Percentiles rank a stretch among this genome's conserved stretches.
Evolutionary conservation across 2,797 vertebrate genomes (phyloP).

Genomic region (Megaceryle alcyon): DNA sequence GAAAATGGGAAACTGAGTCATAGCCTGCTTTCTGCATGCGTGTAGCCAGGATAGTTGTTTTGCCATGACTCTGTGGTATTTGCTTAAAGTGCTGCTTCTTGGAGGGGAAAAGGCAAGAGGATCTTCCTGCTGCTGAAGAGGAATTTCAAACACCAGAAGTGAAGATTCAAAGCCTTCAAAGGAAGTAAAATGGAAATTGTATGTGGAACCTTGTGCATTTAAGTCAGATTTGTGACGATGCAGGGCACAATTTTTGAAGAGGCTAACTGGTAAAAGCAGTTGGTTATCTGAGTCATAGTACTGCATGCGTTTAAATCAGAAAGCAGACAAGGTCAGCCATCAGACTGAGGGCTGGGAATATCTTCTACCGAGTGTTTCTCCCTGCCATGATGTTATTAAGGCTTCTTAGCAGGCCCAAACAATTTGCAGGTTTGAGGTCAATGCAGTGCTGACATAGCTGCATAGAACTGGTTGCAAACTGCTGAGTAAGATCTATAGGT

Average conservation of each 20-base stretch:
- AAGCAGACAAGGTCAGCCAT: not conserved
- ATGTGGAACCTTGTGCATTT: not conserved
- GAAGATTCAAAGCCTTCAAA: not conserved
- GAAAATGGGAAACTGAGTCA: not conserved
- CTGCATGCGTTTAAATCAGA: not conserved
- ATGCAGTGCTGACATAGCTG: not conserved
- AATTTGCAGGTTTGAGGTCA: not conserved
- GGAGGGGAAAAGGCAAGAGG: not conserved
- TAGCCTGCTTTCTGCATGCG: rapidly evolving
- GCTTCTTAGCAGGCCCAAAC: not conserved
- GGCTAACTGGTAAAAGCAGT: not conserved
- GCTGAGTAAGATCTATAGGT: not conserved
- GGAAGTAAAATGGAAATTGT: not conserved
- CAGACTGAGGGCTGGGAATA: not conserved
- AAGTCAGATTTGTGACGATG: not conserved
- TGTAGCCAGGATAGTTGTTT: not conserved
- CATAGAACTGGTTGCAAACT: not conserved
- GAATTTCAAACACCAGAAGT: not conserved
- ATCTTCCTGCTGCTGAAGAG: not conserved
- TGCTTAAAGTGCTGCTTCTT: not conserved
- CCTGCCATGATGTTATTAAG: not conserved
- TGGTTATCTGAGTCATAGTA: not conserved
- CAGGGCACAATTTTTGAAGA: not conserved
- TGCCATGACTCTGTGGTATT: not conserved
- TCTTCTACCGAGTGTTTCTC: not conserved